Evolutionary conservation across 2,888 invertebrate species (phyloP).

Genomic region (Chydorus sphaericus): DNA sequence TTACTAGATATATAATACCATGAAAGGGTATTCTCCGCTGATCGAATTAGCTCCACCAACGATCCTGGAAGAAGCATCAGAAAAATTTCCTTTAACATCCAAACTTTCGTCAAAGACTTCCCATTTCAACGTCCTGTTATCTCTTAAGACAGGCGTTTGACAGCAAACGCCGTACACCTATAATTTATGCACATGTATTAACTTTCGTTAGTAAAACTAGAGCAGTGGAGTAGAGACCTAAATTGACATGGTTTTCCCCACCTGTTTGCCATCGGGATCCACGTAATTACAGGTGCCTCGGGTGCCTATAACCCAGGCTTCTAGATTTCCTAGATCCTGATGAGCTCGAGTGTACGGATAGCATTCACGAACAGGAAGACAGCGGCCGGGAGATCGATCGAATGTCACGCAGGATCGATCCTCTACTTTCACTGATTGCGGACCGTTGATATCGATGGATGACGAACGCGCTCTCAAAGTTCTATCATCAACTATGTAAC

Average conservation of each 20-base stretch:
- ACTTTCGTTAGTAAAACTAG: no score
- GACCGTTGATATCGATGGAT: no score
- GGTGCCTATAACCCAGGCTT: slow-evolving; percentile 57
- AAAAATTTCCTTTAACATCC: slow-evolving; percentile 48
- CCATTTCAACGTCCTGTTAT: neutral
- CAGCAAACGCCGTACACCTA: neutral
- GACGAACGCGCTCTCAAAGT: no score
- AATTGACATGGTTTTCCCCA: slow-evolving; percentile 22
- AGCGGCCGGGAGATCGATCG: slow-evolving; percentile 40
- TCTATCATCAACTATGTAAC: no score
- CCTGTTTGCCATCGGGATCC: slow-evolving; percentile 46
- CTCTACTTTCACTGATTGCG: neutral
- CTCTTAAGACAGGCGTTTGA: neutral
- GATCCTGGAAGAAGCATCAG: slow-evolving; percentile 65
- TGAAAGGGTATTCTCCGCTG: slow-evolving; percentile 70
- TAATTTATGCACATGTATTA: no score
- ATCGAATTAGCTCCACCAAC: slow-evolving; percentile 72
- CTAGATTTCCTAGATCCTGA: slow-evolving; percentile 43
- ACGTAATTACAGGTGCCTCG: slow-evolving; percentile 63
- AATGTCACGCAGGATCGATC: neutral
- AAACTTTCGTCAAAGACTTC: slow-evolving; percentile 13
- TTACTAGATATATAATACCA: slow-evolving; percentile 21
- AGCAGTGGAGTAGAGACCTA: neutral
- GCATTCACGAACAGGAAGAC: slow-evolving; percentile 59
- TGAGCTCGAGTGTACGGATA: slow-evolving; percentile 61